A percentile compares a stretch with the other conserved stretches of the same genome.
Conservation (phyloP, 2,888 invertebrate genomes). For the Diachrysia chrysitis region DNA sequence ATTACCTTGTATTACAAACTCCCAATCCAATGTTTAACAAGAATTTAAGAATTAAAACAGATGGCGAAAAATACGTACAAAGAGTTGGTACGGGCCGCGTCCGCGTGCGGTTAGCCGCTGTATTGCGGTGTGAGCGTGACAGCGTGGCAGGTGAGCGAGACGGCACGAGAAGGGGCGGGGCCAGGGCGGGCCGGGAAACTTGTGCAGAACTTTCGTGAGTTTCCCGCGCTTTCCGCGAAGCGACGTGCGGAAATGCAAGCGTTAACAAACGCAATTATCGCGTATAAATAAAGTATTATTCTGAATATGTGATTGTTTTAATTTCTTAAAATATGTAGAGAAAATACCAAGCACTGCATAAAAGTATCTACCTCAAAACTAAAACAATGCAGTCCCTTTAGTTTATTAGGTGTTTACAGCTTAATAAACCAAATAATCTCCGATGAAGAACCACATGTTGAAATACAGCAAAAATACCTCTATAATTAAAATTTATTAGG, state of each 20-base stretch:
- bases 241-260: slow-evolving; percentile 37
- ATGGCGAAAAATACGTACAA: slow-evolving; percentile 49
- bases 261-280: slow-evolving; percentile 14
- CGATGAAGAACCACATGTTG: slow-evolving; percentile 25
- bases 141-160: slow-evolving; percentile 61
- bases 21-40: slow-evolving; percentile 17
- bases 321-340: slow-evolving; percentile 8
- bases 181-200: slow-evolving; percentile 75
- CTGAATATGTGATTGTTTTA: slow-evolving; percentile 16
- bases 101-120: slow-evolving; percentile 80
- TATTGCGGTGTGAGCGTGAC: slow-evolving; percentile 75
- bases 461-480: slow-evolving; percentile 5
- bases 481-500: slow-evolving; percentile 34
- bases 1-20: neutral
- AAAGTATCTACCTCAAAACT: neutral
- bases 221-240: slow-evolving; percentile 82
- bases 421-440: slow-evolving; percentile 3
- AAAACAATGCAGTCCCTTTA: neutral
- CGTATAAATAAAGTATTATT: slow-evolving; percentile 23
- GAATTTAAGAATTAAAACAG: slow-evolving; percentile 50
- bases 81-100: slow-evolving; percentile 64
- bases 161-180: slow-evolving; percentile 67
- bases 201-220: slow-evolving; percentile 75
- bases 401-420: neutral
- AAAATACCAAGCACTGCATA: neutral